These are phyloP conservation scores for Apaloderma vittatum DNA, from an alignment of 2,113 vertebrate species.

Conservation along the genomic window DNA sequence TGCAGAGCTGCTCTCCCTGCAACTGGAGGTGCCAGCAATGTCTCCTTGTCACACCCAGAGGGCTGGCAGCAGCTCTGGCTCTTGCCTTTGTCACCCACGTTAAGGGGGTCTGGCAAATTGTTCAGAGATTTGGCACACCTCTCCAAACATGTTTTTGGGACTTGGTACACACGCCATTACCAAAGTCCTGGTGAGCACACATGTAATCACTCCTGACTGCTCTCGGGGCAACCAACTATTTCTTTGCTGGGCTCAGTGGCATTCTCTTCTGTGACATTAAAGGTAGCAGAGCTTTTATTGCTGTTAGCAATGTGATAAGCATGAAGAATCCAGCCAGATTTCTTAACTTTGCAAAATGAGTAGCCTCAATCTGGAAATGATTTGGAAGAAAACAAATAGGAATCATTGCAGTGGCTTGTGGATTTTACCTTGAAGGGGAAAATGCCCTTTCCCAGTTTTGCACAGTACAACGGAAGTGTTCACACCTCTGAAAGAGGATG, in stretches of 20 bases:
- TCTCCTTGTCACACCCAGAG: not conserved
- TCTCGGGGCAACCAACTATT: not conserved
- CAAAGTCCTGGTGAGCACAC: not conserved
- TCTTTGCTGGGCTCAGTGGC: not conserved
- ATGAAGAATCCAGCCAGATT: not conserved
- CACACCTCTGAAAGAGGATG: not conserved
- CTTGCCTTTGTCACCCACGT: not conserved
- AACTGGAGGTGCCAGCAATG: fast-evolving
- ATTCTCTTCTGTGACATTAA: not conserved
- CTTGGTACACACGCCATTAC: not conserved
- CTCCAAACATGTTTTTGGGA: not conserved
- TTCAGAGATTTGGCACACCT: not conserved
- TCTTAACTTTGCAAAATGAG: not conserved
- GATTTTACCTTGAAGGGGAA: not conserved
- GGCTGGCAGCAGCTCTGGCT: not conserved
- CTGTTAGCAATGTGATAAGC: not conserved
- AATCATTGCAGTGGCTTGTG: not conserved
- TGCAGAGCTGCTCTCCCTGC: not conserved
- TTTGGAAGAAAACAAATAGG: not conserved
- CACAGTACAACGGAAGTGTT: not conserved
- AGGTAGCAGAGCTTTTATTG: slow-evolving; percentile 16
- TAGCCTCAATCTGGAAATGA: not conserved
- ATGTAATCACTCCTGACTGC: not conserved
- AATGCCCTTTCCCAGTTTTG: not conserved
- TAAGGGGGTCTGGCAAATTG: not conserved